A percentile compares a stretch with the other conserved stretches of the same genome.
Evolutionary conservation across 2,888 invertebrate species (phyloP).

Genomic region (Endomychus coccineus): DNA sequence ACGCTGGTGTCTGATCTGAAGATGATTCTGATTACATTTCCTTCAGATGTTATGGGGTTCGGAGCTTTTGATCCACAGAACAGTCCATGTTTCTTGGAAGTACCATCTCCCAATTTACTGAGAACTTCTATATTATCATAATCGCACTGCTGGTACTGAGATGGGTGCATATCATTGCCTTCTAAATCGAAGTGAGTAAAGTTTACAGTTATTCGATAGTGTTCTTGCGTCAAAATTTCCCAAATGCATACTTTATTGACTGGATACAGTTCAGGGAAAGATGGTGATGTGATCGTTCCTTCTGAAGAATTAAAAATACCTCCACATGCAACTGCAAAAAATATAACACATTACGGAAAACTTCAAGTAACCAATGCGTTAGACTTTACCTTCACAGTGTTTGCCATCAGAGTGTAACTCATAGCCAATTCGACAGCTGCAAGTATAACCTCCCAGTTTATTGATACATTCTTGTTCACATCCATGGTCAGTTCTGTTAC

Average conservation of each 20-base stretch:
- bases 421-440: conserved; percentile 91
- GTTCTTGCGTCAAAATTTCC: conserved; percentile 93
- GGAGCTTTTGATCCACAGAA: conserved; percentile 85
- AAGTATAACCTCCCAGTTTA: conserved; percentile 75
- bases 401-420: conserved; percentile 96
- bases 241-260: conserved; percentile 94
- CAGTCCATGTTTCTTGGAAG: conserved; percentile 74
- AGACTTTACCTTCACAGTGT: conserved; percentile 80
- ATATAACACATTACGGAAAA: no score
- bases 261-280: conserved; percentile 92
- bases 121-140: conserved; percentile 88
- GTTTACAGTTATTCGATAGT: conserved; percentile 90
- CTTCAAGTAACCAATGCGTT: no score
- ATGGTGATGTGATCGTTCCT: conserved; percentile 93
- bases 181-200: conserved; percentile 97
- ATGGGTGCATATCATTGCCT: conserved; percentile 81
- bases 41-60: conserved; percentile 85
- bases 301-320: conserved; percentile 75
- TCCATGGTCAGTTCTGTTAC: conserved; percentile 81
- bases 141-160: conserved; percentile 87
- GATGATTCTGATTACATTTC: conserved; percentile 79
- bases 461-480: conserved; percentile 97
- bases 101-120: conserved; percentile 74
- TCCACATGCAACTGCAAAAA: conserved; percentile 91
- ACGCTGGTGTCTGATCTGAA: conserved; percentile 95